phyloP scores from a whole-genome alignment of 2,797 vertebrate genomes.

The Tenualosa thibaudeaui region DNA sequence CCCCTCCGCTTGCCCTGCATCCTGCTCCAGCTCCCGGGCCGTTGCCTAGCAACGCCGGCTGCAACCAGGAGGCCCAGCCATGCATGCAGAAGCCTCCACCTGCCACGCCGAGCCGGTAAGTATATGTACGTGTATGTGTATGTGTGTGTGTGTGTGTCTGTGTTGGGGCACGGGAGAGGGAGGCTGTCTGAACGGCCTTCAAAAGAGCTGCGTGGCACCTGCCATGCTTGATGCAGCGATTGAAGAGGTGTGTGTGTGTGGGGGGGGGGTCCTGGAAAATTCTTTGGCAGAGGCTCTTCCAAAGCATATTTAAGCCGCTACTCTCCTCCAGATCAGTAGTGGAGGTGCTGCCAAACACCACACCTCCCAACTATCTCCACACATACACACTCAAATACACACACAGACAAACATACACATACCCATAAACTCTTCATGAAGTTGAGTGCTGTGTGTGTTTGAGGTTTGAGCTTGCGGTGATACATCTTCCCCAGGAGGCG shows the following conservation, averaged over 20 bases:
- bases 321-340: neutral
- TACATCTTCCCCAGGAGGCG: conserved; percentile 34
- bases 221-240: no score
- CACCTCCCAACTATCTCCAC: neutral
- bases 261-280: neutral
- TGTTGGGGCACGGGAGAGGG: neutral
- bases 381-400: neutral
- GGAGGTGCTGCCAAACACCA: neutral
- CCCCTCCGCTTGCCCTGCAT: conserved; percentile 78
- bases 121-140: conserved; percentile 77
- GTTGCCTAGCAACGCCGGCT: conserved; percentile 95
- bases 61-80: conserved; percentile 87
- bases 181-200: conserved; percentile 51
- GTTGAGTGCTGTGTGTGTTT: conserved; percentile 36
- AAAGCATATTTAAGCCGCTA: neutral
- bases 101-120: conserved; percentile 67
- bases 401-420: neutral
- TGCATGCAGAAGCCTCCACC: conserved; percentile 96
- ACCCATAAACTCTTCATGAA: conserved; percentile 30
- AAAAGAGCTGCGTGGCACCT: conserved; percentile 39
- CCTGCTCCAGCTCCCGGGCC: conserved; percentile 72
- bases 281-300: neutral
- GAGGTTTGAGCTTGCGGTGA: conserved; percentile 34
- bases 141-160: conserved; percentile 66
- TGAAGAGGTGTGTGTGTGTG: no score